Evolutionary conservation across 2,113 vertebrate genomes (phyloP).

Genomic region (Rhinogobius similis): DNA sequence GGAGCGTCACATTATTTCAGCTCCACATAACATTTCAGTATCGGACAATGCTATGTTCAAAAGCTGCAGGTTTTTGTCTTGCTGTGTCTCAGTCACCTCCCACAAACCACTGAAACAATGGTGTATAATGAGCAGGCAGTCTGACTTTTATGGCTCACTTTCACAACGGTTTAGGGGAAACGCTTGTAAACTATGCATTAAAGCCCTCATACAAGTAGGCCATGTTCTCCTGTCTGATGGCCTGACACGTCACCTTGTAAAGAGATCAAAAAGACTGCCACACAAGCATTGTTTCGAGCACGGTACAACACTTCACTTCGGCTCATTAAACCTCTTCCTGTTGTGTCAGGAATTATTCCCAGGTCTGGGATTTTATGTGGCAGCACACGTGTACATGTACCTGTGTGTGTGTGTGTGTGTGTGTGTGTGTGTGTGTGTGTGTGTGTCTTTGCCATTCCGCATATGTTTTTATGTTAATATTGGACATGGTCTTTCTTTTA

Average conservation of each 20-base stretch:
- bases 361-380: background rate
- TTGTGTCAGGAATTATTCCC: slow-evolving; percentile 12
- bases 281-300: slow-evolving; percentile 22
- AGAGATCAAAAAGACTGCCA: slow-evolving; percentile 45
- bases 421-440: no score
- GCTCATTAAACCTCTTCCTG: background rate
- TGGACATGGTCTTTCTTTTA: no score
- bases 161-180: slow-evolving; percentile 28
- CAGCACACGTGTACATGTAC: background rate
- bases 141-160: slow-evolving; percentile 29
- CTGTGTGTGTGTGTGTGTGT: background rate
- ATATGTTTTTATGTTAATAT: no score
- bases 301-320: background rate
- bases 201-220: slow-evolving; percentile 47
- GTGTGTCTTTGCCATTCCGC: no score
- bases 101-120: slow-evolving; percentile 30
- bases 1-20: no score
- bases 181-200: slow-evolving; percentile 35
- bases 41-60: no score
- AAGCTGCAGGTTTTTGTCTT: background rate
- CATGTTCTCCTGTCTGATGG: slow-evolving; percentile 35
- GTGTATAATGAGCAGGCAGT: slow-evolving; percentile 28
- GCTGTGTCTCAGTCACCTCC: slow-evolving; percentile 1
- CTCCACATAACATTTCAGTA: no score
- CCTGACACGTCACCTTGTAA: slow-evolving; percentile 51